Percentiles rank a stretch among this genome's conserved stretches.
Conservation (phyloP, 2,888 invertebrate species). For the Cactoblastis cactorum region DNA sequence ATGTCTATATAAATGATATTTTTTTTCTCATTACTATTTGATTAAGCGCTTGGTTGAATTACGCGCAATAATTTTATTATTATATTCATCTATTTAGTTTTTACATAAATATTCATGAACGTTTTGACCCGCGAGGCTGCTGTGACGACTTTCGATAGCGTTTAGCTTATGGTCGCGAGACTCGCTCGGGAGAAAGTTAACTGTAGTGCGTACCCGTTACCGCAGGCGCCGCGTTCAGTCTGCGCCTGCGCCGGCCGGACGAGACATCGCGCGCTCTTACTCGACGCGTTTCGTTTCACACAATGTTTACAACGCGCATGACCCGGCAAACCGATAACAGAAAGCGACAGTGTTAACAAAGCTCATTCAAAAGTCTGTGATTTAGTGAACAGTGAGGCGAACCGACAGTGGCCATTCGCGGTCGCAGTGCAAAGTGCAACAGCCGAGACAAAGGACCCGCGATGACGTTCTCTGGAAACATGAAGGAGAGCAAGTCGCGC, state of each 20-base stretch:
- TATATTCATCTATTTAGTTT: not conserved
- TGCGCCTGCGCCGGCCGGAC: constrained; percentile 32
- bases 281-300: constrained; percentile 22
- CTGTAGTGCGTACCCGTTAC: constrained; percentile 75
- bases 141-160: constrained; percentile 71
- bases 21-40: no score
- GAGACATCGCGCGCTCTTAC: constrained; percentile 25
- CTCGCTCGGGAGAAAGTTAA: constrained; percentile 75
- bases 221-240: constrained; percentile 36
- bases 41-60: no score
- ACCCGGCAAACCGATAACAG: constrained; percentile 52
- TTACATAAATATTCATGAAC: constrained; percentile 48
- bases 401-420: constrained; percentile 25
- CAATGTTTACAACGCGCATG: constrained; percentile 50
- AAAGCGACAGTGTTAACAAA: constrained; percentile 64
- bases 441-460: constrained; percentile 47
- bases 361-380: constrained; percentile 36
- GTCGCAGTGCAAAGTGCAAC: constrained; percentile 55
- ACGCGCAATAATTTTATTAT: not conserved
- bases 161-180: constrained; percentile 56
- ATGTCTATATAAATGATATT: no score
- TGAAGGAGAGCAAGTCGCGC: constrained; percentile 71
- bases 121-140: constrained; percentile 65
- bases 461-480: constrained; percentile 71
- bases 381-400: constrained; percentile 32